Evolutionary conservation across 1,140 invertebrate species (phyloP).

Genomic region (Teleopsis dalmanni): DNA sequence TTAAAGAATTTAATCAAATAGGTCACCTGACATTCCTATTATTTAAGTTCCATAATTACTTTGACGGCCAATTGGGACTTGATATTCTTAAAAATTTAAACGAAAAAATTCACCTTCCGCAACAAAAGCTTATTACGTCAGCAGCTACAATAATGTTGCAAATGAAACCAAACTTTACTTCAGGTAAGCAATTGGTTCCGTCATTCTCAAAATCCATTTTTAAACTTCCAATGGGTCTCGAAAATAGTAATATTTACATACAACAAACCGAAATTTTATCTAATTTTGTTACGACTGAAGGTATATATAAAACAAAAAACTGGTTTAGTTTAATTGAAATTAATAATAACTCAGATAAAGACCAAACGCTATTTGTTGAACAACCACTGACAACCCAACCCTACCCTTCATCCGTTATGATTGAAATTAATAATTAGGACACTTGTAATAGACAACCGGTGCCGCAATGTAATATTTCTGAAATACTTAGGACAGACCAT

Average conservation of each 20-base stretch:
- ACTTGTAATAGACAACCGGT: no score
- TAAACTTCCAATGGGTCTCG: background rate
- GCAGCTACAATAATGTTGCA: background rate
- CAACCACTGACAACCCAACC: no score
- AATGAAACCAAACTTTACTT: background rate
- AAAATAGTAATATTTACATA: background rate
- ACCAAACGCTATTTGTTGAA: background rate
- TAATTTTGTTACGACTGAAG: background rate
- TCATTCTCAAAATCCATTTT: background rate
- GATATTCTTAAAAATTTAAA: no score
- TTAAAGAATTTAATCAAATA: constrained; percentile 11
- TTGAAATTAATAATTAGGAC: no score
- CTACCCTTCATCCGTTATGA: no score
- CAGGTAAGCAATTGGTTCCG: background rate
- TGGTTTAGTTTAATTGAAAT: background rate
- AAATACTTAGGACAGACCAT: no score
- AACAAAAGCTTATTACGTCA: no score
- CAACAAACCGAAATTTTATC: background rate
- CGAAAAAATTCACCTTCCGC: background rate
- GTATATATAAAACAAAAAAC: background rate
- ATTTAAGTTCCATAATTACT: constrained; percentile 15
- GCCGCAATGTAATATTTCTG: no score
- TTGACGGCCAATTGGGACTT: constrained; percentile 6
- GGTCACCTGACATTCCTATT: background rate
- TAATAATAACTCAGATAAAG: background rate